Evolutionary conservation across 2,797 vertebrate genomes (phyloP).

Genomic region (Gymnodraco acuticeps): DNA sequence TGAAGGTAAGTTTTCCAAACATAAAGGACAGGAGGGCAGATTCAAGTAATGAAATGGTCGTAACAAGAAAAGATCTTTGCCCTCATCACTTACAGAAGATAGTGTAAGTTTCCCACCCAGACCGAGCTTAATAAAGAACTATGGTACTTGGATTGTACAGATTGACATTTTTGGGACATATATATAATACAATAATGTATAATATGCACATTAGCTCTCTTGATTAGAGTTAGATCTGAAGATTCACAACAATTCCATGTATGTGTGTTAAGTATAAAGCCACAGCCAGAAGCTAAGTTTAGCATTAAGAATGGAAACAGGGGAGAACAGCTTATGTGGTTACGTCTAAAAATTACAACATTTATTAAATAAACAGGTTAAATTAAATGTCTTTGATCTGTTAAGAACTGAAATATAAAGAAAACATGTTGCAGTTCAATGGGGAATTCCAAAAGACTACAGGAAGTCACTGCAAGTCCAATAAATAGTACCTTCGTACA

Average conservation of each 20-base stretch:
- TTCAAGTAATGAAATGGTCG: slow-evolving; percentile 40
- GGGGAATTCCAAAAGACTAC: background rate
- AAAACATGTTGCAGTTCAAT: background rate
- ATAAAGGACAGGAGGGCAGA: background rate
- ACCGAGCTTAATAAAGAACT: background rate
- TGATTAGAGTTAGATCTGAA: background rate
- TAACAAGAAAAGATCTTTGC: slow-evolving; percentile 5
- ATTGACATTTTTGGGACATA: background rate
- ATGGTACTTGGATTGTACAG: slow-evolving; percentile 16
- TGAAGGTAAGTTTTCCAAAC: slow-evolving; percentile 4
- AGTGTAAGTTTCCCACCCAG: slow-evolving; percentile 4
- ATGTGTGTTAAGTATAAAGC: background rate
- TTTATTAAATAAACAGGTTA: background rate
- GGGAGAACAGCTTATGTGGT: background rate
- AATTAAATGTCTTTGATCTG: background rate
- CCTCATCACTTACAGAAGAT: background rate
- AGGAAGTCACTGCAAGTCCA: background rate
- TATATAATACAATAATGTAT: slow-evolving; percentile 3
- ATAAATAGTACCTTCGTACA: background rate
- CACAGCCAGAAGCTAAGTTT: slow-evolving; percentile 1
- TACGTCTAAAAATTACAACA: slow-evolving; percentile 7
- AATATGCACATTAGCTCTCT: background rate
- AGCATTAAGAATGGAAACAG: slow-evolving; percentile 5
- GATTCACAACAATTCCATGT: background rate
- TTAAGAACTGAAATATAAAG: background rate